phyloP scores from a whole-genome alignment of 2,888 invertebrate genomes.

The Pristionchus japonicus region DNA sequence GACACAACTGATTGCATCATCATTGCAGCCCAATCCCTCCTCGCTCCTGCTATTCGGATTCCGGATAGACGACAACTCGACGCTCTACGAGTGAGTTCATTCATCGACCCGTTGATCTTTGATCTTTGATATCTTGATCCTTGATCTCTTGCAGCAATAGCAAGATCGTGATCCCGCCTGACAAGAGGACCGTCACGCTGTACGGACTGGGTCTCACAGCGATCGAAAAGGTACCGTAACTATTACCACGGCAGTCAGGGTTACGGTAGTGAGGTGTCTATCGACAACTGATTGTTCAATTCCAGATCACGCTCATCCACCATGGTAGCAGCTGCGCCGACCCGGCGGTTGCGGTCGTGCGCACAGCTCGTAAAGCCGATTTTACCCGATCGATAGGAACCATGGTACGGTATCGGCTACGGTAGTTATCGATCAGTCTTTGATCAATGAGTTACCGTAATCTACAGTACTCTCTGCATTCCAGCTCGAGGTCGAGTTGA shows the following conservation, averaged over 20 bases:
- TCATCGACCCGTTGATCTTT: background rate
- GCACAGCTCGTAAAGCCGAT: no score
- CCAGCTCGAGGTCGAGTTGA: background rate
- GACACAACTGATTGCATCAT: background rate
- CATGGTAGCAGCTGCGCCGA: background rate
- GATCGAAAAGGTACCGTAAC: background rate
- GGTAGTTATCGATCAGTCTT: background rate
- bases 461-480: no score
- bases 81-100: background rate
- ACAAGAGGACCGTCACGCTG: background rate
- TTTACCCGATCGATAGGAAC: no score
- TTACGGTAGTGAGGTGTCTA: background rate
- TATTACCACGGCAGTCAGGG: no score
- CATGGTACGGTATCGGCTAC: no score
- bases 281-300: background rate
- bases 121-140: background rate
- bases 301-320: background rate
- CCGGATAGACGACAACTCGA: background rate
- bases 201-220: background rate
- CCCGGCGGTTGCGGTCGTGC: no score
- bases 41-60: background rate
- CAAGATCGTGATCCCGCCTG: constrained; percentile 10
- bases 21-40: background rate
- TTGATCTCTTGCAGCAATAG: background rate
- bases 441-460: background rate